Conservation (phyloP, 2,113 vertebrate species). For the Epinephelus cyanopodus region DNA sequence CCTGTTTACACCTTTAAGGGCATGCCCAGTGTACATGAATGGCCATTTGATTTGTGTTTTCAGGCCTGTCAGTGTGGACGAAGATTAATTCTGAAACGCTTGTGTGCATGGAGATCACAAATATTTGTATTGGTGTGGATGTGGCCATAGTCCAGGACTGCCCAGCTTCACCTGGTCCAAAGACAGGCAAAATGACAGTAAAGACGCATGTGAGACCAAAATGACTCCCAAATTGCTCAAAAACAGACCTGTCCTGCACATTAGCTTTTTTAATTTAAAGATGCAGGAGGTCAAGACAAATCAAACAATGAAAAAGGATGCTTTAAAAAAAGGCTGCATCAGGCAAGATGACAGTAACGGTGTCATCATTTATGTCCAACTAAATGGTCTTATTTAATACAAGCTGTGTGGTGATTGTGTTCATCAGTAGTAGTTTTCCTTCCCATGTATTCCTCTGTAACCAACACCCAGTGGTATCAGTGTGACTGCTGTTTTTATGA, state of each 20-base stretch:
- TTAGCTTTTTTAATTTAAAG: not conserved
- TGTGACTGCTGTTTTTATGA: constrained; percentile 9
- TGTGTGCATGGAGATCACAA: no score
- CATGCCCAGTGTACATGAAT: no score
- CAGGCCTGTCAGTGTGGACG: no score
- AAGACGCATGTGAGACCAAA: not conserved
- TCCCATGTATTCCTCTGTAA: not conserved
- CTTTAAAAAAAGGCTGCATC: not conserved
- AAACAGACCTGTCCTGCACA: not conserved
- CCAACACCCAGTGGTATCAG: constrained; percentile 9
- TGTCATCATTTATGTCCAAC: not conserved
- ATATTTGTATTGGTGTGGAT: no score
- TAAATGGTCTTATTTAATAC: not conserved
- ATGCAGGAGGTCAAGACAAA: not conserved
- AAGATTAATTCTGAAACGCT: no score
- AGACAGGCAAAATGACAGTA: not conserved
- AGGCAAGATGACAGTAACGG: not conserved
- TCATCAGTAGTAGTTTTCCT: not conserved
- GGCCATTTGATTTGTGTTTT: no score
- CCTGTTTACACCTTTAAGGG: no score
- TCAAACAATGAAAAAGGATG: not conserved
- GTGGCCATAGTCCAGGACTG: not conserved
- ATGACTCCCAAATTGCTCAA: not conserved
- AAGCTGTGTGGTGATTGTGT: not conserved
- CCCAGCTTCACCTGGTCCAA: not conserved